These are phyloP conservation scores for Embiotoca jacksoni DNA, from an alignment of 2,113 vertebrate species.

Conservation along the genomic window DNA sequence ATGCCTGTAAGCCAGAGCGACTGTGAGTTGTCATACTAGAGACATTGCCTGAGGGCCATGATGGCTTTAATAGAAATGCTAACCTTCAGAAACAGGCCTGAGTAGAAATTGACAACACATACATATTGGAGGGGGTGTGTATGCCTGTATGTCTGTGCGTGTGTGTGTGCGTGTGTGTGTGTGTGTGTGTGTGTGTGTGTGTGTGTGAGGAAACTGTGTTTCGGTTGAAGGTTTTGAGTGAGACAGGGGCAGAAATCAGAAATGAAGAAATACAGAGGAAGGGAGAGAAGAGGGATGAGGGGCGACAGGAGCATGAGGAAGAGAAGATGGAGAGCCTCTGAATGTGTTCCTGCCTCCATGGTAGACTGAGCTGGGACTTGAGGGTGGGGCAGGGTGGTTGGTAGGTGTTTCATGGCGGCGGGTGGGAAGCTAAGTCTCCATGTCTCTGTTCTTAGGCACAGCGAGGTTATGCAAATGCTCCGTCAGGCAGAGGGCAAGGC, in stretches of 20 bases:
- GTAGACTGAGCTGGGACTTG: slow-evolving; percentile 73
- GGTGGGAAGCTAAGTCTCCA: slow-evolving; percentile 52
- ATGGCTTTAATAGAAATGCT: slow-evolving; percentile 69
- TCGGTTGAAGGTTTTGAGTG: slow-evolving; percentile 20
- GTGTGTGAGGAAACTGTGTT: background rate
- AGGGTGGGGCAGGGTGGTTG: slow-evolving; percentile 54
- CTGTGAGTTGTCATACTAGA: slow-evolving; percentile 58
- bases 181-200: slow-evolving; percentile 12
- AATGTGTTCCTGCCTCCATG: slow-evolving; percentile 67
- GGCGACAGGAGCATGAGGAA: slow-evolving; percentile 23
- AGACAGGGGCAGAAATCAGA: slow-evolving; percentile 22
- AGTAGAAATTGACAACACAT: slow-evolving; percentile 69
- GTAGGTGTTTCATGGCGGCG: slow-evolving; percentile 60
- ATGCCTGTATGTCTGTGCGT: slow-evolving; percentile 7
- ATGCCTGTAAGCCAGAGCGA: slow-evolving; percentile 66
- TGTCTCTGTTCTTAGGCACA: slow-evolving; percentile 80
- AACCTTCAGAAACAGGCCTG: slow-evolving; percentile 66
- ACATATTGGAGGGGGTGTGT: slow-evolving; percentile 43
- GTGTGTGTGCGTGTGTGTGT: slow-evolving; percentile 16
- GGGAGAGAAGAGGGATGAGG: slow-evolving; percentile 8
- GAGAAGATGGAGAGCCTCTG: slow-evolving; percentile 41
- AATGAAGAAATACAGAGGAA: slow-evolving; percentile 47
- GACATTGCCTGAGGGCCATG: slow-evolving; percentile 54
- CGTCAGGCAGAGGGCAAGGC: slow-evolving; percentile 85
- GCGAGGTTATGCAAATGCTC: slow-evolving; percentile 87